Conservation (phyloP, 2,888 invertebrate species). For the Schizotus pectinicornis region DNA sequence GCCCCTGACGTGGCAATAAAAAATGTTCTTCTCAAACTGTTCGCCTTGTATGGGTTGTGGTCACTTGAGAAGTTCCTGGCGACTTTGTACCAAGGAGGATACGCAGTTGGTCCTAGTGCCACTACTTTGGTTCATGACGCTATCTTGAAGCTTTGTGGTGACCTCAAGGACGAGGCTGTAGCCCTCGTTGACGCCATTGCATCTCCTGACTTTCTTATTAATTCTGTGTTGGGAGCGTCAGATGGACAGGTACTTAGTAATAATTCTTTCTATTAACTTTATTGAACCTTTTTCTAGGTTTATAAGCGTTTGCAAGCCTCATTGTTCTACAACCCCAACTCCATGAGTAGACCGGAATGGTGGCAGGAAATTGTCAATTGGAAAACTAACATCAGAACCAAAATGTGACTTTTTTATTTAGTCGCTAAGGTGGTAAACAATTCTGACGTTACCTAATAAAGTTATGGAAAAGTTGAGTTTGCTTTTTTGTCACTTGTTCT, state of each 20-base stretch:
- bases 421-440: no score
- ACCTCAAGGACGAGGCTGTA: constrained; percentile 75
- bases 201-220: constrained; percentile 85
- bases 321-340: constrained; percentile 69
- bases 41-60: constrained; percentile 71
- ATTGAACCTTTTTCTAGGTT: constrained; percentile 60
- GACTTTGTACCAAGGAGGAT: constrained; percentile 72
- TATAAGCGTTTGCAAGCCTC: constrained; percentile 76
- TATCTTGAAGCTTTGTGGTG: constrained; percentile 68
- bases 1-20: constrained; percentile 61
- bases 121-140: constrained; percentile 70
- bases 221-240: constrained; percentile 83
- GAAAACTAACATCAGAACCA: constrained; percentile 8
- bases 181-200: constrained; percentile 82
- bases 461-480: background rate
- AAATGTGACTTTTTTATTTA: constrained; percentile 20
- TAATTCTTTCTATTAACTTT: background rate
- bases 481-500: no score
- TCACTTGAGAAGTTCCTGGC: constrained; percentile 78
- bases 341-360: constrained; percentile 75
- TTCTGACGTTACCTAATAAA: background rate
- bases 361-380: constrained; percentile 70
- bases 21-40: constrained; percentile 65
- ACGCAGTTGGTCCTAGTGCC: constrained; percentile 57
- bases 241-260: constrained; percentile 76